phyloP scores from a whole-genome alignment of 2,113 vertebrate species.

The Cranoglanis bouderius region DNA sequence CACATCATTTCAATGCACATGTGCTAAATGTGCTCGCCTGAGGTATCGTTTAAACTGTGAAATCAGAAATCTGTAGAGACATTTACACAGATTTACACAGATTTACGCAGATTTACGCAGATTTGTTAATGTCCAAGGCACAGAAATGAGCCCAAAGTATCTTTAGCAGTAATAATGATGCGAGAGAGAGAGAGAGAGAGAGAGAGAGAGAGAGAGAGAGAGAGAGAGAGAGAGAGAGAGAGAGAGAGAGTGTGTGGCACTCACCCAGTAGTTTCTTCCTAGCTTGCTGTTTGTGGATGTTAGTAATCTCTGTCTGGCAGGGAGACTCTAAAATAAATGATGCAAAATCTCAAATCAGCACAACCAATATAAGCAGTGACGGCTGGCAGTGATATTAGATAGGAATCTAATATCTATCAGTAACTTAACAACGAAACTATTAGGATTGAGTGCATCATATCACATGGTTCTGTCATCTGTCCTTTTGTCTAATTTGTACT shows the following conservation, averaged over 20 bases:
- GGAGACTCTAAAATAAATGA: constrained; percentile 83
- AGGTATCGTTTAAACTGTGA: background rate
- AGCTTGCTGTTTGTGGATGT: constrained; percentile 84
- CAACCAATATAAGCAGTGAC: background rate
- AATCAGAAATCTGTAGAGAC: background rate
- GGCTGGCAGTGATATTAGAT: background rate
- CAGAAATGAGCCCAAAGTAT: background rate
- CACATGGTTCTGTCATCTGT: background rate
- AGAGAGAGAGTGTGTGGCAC: constrained; percentile 64
- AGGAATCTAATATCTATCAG: background rate
- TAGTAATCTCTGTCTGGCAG: constrained; percentile 87
- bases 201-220: constrained; percentile 62
- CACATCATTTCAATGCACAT: background rate
- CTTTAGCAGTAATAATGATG: background rate
- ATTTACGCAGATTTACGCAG: background rate
- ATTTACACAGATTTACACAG: background rate
- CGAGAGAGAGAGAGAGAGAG: constrained; percentile 49
- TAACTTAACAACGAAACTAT: background rate
- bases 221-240: constrained; percentile 50
- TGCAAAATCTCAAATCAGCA: constrained; percentile 24
- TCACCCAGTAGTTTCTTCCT: constrained; percentile 90
- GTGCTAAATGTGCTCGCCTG: background rate
- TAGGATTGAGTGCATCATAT: background rate
- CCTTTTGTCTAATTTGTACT: background rate
- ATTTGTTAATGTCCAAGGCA: background rate